Evolutionary conservation across 2,797 vertebrate species (phyloP), one percentile per base, ranked within the genome.

Genomic region (Tapirus indicus): DNA sequence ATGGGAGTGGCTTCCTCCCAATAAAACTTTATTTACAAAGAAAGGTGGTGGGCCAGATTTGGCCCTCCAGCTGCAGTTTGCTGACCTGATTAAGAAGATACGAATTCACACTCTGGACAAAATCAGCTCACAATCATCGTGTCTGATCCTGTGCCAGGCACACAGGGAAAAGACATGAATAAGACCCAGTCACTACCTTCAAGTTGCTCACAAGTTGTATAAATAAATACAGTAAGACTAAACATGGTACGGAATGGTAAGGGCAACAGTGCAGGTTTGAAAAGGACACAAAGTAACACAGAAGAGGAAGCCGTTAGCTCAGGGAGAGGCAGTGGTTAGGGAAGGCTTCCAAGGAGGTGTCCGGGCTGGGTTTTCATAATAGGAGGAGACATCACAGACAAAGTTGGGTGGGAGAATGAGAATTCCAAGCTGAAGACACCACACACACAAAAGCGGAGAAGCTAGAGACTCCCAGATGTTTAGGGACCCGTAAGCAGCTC

Each of bases 11-110:
- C 35, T 72, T 38, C 7, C 2, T 49, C 60, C 74, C 79, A 29
- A 47, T 38, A 95, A 92, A 93, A 83, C 69, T 86, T 71, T 60
- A 84, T 92, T 92, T 44, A 78, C 11, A 86, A 58, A 80, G 91
- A 29, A 20, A 87, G 41, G n/a, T 29, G 5, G 74, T 11, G 29
- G 86, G 35, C 47, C 71, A 71, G 71, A 74, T 71, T 32, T 32
- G 25, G 25, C n/a, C 25, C 47, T 74, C 29, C 1, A 11, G 71
- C 32, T 62, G 14, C 47, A 38, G 47, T 62, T 62, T 47, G 75
- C 71, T n/a, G 54, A 88, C 32, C 86, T 38, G 47, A 75, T 62
- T 32, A 58, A 52, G 77, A 77, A 90, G 88, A 29, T 13, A 66
- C 0, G 0, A 77, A 90, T 32, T 64, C 9, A 66, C 5, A 58